Percentiles rank a stretch among this genome's conserved stretches.
phyloP scores from a whole-genome alignment of 2,113 vertebrate species.

The Tupaia chinensis region DNA sequence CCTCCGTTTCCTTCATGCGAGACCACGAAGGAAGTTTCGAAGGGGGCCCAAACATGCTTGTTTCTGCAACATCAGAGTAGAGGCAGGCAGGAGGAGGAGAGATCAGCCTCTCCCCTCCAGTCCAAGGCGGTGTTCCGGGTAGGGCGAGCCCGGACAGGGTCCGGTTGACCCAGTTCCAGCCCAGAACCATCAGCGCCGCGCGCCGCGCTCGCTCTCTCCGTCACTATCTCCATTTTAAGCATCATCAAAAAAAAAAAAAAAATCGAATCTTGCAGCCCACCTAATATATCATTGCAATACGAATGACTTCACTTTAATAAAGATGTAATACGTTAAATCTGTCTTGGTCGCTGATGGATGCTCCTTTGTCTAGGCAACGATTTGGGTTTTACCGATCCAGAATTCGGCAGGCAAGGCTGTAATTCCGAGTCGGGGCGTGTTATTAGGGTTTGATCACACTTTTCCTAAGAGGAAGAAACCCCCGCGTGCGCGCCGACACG shows the following conservation, averaged over 20 bases:
- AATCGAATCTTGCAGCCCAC: conserved; percentile 61
- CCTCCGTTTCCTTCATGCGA: conserved; percentile 28
- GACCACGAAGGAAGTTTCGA: neutral
- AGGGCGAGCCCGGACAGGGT: neutral
- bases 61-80: neutral
- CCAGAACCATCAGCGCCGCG: neutral
- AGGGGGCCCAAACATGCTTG: neutral
- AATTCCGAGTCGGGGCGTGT: conserved; percentile 59
- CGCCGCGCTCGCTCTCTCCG: neutral
- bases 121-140: neutral
- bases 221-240: neutral
- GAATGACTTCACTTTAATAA: conserved; percentile 82
- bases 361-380: conserved; percentile 80
- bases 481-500: conserved; percentile 76
- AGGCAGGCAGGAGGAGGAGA: neutral
- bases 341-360: conserved; percentile 80
- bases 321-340: conserved; percentile 83
- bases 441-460: conserved; percentile 55
- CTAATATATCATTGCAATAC: conserved; percentile 76
- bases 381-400: conserved; percentile 69
- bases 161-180: neutral
- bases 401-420: conserved; percentile 61
- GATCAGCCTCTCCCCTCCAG: neutral
- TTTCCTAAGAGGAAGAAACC: neutral
- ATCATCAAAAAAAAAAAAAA: neutral